phyloP scores from a whole-genome alignment of 1,140 invertebrate genomes.

The Macrotrachela quadricornifera region DNA sequence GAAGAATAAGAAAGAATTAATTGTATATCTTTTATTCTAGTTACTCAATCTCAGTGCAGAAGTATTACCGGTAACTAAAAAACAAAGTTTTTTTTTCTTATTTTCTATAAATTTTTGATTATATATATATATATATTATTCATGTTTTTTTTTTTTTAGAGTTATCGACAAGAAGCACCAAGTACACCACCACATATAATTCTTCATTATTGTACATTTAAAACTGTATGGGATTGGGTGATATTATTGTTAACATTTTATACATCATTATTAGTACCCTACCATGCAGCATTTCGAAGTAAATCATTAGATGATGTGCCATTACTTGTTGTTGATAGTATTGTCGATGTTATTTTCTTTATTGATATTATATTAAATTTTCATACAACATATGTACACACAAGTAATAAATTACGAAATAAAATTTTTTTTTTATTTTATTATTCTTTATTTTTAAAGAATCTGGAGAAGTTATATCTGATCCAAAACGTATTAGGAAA shows the following conservation, averaged over 20 bases:
- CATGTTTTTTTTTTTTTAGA: too few species aligned
- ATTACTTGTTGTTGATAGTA: conserved; percentile 63
- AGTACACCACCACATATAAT: conserved; percentile 97
- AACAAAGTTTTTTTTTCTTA: too few species aligned
- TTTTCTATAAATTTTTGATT: too few species aligned
- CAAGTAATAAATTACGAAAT: too few species aligned
- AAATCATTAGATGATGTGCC: conserved; percentile 96
- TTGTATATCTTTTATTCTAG: conserved; percentile 35
- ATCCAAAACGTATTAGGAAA: conserved; percentile 86
- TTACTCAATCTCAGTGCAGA: conserved; percentile 89
- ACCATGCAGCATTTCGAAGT: conserved; percentile 98
- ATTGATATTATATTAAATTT: conserved; percentile 99
- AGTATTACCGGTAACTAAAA: conserved; percentile 88
- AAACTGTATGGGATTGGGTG: conserved; percentile 98
- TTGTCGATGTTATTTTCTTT: conserved; percentile 99
- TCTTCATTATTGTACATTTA: conserved; percentile 93
- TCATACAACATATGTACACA: conserved; percentile 97
- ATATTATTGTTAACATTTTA: conserved; percentile 98
- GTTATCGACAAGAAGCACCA: conserved; percentile 96
- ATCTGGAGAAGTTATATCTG: conserved; percentile 53
- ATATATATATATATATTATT: too few species aligned
- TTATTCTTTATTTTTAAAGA: background rate
- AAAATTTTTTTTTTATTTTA: conserved; percentile 35
- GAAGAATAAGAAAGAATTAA: too few species aligned
- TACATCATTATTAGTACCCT: conserved; percentile 99